Evolutionary conservation across 2,797 vertebrate species (phyloP).

Genomic region (Crotalus adamanteus): DNA sequence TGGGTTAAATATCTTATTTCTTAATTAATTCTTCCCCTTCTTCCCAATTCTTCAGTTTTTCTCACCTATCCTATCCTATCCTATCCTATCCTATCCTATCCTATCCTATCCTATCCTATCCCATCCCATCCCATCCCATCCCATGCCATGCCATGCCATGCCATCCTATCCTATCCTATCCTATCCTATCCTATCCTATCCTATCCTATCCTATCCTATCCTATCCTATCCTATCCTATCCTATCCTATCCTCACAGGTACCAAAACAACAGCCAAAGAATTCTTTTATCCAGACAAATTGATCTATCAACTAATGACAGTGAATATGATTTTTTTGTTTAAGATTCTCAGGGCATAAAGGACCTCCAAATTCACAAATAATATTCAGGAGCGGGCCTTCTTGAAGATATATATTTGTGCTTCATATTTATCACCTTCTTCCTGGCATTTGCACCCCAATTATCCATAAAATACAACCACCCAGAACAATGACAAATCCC

Average conservation of each 20-base stretch:
- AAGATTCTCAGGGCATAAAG: background rate
- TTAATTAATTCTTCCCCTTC: background rate
- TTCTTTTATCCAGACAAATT: background rate
- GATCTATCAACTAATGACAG: background rate
- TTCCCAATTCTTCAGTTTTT: background rate
- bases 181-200: too few species aligned
- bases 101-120: too few species aligned
- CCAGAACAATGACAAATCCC: background rate
- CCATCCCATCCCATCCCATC: too few species aligned
- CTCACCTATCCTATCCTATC: background rate
- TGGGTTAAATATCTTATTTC: background rate
- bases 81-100: too few species aligned
- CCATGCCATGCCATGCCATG: too few species aligned
- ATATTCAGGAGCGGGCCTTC: background rate
- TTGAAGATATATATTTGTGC: background rate
- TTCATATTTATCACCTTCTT: background rate
- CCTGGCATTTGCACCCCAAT: background rate
- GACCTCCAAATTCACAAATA: background rate
- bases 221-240: too few species aligned
- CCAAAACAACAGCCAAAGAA: background rate
- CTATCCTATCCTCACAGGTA: background rate
- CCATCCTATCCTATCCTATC: background rate
- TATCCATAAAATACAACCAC: background rate
- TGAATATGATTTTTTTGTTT: background rate
- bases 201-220: background rate